A percentile compares a stretch with the other conserved stretches of the same genome.
These are phyloP conservation scores for Drosophila ambigua DNA, from an alignment of 1,140 invertebrate species.

Conservation along the genomic window DNA sequence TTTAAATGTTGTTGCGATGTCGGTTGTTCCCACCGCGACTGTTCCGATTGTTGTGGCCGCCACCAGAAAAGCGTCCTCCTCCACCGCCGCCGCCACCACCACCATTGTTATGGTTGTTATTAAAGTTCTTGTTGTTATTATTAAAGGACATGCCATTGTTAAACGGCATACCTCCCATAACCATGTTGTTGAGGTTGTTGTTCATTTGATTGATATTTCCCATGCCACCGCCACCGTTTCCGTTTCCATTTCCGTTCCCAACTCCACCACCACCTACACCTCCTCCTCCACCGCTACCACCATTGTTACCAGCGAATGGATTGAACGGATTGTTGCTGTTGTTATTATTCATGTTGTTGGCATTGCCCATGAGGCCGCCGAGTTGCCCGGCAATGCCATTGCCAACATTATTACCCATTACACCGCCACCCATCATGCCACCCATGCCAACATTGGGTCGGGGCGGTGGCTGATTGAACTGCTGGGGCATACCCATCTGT, in stretches of 20 bases:
- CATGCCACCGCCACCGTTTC: slow-evolving; percentile 7
- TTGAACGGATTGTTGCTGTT: slow-evolving; percentile 82
- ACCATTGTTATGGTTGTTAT: slow-evolving; percentile 29
- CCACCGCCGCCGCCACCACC: slow-evolving; percentile 16
- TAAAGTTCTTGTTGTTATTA: slow-evolving; percentile 31
- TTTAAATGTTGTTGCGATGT: slow-evolving; percentile 43
- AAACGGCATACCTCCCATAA: slow-evolving; percentile 13
- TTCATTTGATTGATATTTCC: slow-evolving; percentile 38
- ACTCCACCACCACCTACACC: neutral
- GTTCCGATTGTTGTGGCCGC: slow-evolving; percentile 40
- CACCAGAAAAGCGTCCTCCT: slow-evolving; percentile 36
- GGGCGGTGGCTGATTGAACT: slow-evolving; percentile 76
- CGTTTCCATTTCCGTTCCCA: slow-evolving; percentile 6
- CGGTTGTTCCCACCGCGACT: slow-evolving; percentile 47
- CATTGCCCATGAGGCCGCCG: slow-evolving; percentile 68
- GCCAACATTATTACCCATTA: neutral
- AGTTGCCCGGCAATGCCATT: slow-evolving; percentile 4
- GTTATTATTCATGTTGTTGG: slow-evolving; percentile 43
- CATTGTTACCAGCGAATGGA: slow-evolving; percentile 61
- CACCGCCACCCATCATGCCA: slow-evolving; percentile 2
- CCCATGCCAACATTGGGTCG: slow-evolving; percentile 35
- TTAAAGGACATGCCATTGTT: slow-evolving; percentile 42
- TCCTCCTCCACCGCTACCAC: neutral
- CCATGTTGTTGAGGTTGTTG: slow-evolving; percentile 31
- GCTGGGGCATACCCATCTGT: slow-evolving; percentile 71